Percentiles rank a stretch among this genome's conserved stretches.
Evolutionary conservation across 2,888 invertebrate genomes (phyloP).

Genomic region (Lasioglossum malachurum): DNA sequence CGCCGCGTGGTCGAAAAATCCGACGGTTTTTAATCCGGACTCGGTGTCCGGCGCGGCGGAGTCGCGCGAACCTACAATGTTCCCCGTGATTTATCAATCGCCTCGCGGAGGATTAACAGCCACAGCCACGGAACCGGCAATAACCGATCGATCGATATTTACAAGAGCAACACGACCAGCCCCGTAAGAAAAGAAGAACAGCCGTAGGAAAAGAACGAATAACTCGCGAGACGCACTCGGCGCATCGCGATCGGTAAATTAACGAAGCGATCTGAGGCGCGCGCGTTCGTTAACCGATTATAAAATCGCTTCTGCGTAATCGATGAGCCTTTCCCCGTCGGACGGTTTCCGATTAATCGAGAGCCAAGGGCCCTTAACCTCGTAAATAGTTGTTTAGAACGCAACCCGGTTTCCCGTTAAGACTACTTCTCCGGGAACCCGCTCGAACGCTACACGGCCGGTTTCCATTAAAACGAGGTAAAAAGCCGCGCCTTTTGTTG

Average conservation of each 20-base stretch:
- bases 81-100: constrained; percentile 70
- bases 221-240: not conserved
- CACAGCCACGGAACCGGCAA: constrained; percentile 55
- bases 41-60: constrained; percentile 43
- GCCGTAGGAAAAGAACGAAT: not conserved
- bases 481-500: constrained; percentile 48
- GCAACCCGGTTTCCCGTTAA: constrained; percentile 48
- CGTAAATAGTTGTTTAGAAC: constrained; percentile 32
- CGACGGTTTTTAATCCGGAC: constrained; percentile 57
- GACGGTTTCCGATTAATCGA: constrained; percentile 33
- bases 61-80: constrained; percentile 65
- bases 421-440: not conserved
- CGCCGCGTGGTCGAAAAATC: constrained; percentile 47
- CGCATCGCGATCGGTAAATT: constrained; percentile 31
- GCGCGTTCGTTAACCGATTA: constrained; percentile 45
- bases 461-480: constrained; percentile 42
- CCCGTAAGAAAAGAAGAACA: not conserved
- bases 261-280: constrained; percentile 11
- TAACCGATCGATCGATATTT: constrained; percentile 58
- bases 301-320: constrained; percentile 21
- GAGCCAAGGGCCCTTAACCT: constrained; percentile 29
- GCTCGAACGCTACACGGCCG: constrained; percentile 10
- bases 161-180: not conserved
- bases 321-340: not conserved
- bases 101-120: constrained; percentile 52